Percentiles rank a stretch among this genome's conserved stretches.
Conservation (phyloP, 2,888 invertebrate species). For the Parnassius orleans region DNA sequence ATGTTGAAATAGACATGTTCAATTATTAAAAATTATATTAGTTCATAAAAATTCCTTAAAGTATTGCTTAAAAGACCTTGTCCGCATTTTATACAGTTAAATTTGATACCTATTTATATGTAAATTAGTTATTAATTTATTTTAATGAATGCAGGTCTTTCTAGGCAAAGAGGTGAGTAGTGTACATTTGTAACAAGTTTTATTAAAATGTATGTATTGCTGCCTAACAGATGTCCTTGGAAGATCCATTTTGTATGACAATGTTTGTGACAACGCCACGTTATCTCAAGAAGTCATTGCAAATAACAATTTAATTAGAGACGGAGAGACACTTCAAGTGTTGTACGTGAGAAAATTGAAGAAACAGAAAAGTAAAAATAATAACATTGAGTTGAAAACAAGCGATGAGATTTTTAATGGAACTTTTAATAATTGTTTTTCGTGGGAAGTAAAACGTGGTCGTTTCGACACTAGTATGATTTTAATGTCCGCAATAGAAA, state of each 20-base stretch:
- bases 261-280: constrained; percentile 27
- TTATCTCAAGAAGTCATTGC: constrained; percentile 10
- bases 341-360: constrained; percentile 11
- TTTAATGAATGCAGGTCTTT: constrained; percentile 52
- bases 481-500: constrained; percentile 26
- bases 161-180: constrained; percentile 52
- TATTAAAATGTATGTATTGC: neutral
- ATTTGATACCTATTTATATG: too few species aligned
- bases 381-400: neutral
- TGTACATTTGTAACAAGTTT: neutral
- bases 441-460: constrained; percentile 15
- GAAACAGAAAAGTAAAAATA: neutral
- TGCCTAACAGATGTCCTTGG: constrained; percentile 37
- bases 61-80: too few species aligned
- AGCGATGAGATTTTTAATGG: constrained; percentile 6
- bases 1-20: too few species aligned
- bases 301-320: constrained; percentile 4
- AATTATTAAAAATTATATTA: too few species aligned
- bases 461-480: constrained; percentile 27
- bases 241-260: constrained; percentile 28
- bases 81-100: too few species aligned
- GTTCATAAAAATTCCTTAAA: too few species aligned
- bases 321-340: constrained; percentile 13
- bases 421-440: constrained; percentile 8
- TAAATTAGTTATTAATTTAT: constrained; percentile 1